Conservation (phyloP, 2,888 invertebrate species). For the Vandiemenella viatica region DNA sequence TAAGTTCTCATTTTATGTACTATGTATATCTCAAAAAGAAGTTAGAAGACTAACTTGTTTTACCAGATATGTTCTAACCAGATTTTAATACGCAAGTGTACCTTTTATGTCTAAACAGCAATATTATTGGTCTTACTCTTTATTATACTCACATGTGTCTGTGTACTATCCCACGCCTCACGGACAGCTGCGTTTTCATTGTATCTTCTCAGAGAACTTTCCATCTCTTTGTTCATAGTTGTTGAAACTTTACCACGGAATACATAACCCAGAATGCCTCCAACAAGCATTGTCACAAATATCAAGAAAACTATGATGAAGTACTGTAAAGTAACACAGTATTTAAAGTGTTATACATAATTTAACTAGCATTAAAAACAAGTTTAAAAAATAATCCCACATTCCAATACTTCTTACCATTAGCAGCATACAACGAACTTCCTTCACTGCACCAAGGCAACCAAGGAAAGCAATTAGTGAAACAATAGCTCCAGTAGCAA, state of each 20-base stretch:
- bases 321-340: conserved; percentile 46
- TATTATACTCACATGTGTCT: conserved; percentile 46
- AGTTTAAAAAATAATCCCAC: background rate
- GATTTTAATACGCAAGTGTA: too few relatives aligned
- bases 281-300: conserved; percentile 79
- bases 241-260: conserved; percentile 70
- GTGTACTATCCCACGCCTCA: conserved; percentile 77
- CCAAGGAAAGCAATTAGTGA: conserved; percentile 78
- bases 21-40: too few relatives aligned
- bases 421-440: conserved; percentile 84
- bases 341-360: background rate
- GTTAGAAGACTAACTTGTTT: too few relatives aligned
- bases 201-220: conserved; percentile 57
- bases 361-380: too few relatives aligned
- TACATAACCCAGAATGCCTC: conserved; percentile 80
- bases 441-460: conserved; percentile 84
- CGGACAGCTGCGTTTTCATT: conserved; percentile 53
- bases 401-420: conserved; percentile 44
- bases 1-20: too few relatives aligned
- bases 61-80: too few relatives aligned
- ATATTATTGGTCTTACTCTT: too few relatives aligned
- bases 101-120: too few relatives aligned
- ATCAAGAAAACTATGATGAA: conserved; percentile 77
- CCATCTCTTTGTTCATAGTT: conserved; percentile 64
- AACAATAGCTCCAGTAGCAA: conserved; percentile 66